Evolutionary conservation across 1,140 invertebrate genomes (phyloP), one percentile per base, ranked within the genome.

Genomic region (Aculops lycopersici): DNA sequence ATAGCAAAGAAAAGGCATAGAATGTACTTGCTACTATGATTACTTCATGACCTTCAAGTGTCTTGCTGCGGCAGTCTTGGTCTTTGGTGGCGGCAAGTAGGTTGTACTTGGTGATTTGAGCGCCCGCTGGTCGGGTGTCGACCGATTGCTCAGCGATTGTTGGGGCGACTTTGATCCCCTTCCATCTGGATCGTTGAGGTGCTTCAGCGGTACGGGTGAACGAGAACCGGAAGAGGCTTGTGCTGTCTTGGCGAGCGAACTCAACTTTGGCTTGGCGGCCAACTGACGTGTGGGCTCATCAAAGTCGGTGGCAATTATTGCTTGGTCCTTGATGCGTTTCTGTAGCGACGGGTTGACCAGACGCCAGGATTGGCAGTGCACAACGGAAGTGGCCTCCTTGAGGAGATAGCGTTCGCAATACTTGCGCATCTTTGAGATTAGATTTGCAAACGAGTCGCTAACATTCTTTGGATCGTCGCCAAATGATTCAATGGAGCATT

Each of bases 191-290:
- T 8, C n/a, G 24, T 31, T n/a, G n/a, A 8, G 24, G 8, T 8
- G 8, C n/a, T 31, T 31, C 8, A 8, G 24, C n/a, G 8, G 8
- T 31, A n/a, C n/a, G 24, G 24, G 24, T 8, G 24, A 8, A 31
- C 24, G 24, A 31, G 24, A 8, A 31, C 24, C n/a, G 8, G 24
- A 31, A 8, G 8, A n/a, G 24, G 8, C 8, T 31, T 31, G 24
- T 31, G n/a, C n/a, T n/a, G 24, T 8, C 8, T 8, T 8, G 8
- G n/a, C 8, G n/a, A n/a, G 20, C 15, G n/a, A 42, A 43, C 5
- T 15, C 66, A 1, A 71, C 72, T 42, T 70, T n/a, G 49, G 50
- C 20, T 46, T 45, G 13, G 49, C 46, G 13, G 44, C 49, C 3
- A 38, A 8, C 15, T 35, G 41, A 15, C 36, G 35, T 21, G 43